Conservation (phyloP, 2,888 invertebrate genomes). For the Dryobotodes eremita region DNA sequence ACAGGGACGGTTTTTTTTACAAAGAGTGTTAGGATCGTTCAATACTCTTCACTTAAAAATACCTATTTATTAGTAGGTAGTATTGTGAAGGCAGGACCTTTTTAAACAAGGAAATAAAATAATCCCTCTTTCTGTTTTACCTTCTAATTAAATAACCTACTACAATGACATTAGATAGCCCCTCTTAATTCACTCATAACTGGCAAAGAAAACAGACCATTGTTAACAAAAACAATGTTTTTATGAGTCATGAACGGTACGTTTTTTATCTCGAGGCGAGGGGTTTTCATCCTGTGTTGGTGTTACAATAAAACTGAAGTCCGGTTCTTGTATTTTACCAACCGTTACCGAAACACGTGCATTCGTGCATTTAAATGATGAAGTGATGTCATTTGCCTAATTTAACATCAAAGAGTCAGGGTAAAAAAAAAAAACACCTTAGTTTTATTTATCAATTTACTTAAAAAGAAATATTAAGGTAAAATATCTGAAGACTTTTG, state of each 20-base stretch:
- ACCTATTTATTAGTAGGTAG: background rate
- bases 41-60: background rate
- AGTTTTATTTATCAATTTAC: background rate
- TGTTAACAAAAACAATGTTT: conserved; percentile 51
- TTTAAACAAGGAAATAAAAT: conserved; percentile 9
- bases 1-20: background rate
- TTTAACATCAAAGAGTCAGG: background rate
- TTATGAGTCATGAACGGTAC: conserved; percentile 50
- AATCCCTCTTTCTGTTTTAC: conserved; percentile 9
- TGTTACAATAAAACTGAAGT: conserved; percentile 30
- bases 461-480: background rate
- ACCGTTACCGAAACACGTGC: conserved; percentile 16
- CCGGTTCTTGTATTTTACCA: conserved; percentile 29
- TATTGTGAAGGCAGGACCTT: background rate
- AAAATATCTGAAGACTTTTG: background rate
- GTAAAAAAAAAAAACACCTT: background rate
- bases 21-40: background rate
- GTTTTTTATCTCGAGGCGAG: conserved; percentile 29
- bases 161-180: conserved; percentile 46
- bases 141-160: conserved; percentile 40
- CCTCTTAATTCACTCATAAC: conserved; percentile 45
- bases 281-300: conserved; percentile 37
- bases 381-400: no score
- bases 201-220: conserved; percentile 36
- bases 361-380: no score